These are phyloP conservation scores for Monopis laevigella DNA, from an alignment of 2,888 invertebrate species.

Conservation along the genomic window DNA sequence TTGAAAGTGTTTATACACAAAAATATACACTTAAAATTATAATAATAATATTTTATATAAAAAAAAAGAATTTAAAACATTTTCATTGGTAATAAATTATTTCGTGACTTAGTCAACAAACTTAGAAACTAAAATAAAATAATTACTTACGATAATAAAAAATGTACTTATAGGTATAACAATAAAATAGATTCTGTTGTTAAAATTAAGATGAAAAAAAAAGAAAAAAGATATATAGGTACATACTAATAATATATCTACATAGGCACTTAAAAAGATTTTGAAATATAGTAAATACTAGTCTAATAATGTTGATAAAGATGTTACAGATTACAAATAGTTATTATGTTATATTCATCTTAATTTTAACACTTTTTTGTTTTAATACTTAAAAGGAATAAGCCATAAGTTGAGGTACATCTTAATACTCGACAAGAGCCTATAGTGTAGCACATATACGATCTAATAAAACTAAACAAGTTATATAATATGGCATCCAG, in stretches of 20 bases:
- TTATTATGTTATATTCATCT: too few species aligned
- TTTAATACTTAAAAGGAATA: not conserved
- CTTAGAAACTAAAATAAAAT: too few species aligned
- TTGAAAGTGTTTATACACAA: slow-evolving; percentile 4
- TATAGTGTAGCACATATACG: slow-evolving; percentile 26
- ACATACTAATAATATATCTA: too few species aligned
- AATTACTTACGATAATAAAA: too few species aligned
- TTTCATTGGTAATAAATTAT: slow-evolving; percentile 67
- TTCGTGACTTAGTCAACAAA: slow-evolving; percentile 63
- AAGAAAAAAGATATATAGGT: too few species aligned
- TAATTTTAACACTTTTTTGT: not conserved
- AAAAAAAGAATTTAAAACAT: slow-evolving; percentile 53
- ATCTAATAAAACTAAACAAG: slow-evolving; percentile 25
- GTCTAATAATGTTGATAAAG: too few species aligned
- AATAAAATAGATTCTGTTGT: too few species aligned
- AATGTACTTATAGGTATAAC: too few species aligned
- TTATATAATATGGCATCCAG: slow-evolving; percentile 54
- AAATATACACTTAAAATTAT: slow-evolving; percentile 15
- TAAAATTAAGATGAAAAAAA: too few species aligned
- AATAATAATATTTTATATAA: slow-evolving; percentile 25
- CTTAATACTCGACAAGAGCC: slow-evolving; percentile 30
- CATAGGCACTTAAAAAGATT: too few species aligned
- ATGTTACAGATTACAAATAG: too few species aligned
- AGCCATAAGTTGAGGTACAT: slow-evolving; percentile 14
- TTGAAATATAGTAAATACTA: too few species aligned